Evolutionary conservation across 2,113 vertebrate species (phyloP).

Genomic region (Parus major): DNA sequence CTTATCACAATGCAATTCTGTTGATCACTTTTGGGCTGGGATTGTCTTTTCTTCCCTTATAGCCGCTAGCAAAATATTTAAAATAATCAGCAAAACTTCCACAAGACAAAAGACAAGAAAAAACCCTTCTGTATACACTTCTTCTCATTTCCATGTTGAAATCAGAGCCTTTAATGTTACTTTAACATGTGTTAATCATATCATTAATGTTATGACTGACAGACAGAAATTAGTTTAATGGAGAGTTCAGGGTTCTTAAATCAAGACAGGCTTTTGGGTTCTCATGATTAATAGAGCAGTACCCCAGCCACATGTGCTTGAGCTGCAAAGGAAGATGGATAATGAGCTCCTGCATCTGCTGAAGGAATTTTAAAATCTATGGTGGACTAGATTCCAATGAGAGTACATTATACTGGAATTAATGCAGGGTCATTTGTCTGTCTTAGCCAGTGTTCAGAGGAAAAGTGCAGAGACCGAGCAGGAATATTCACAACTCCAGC

Average conservation of each 20-base stretch:
- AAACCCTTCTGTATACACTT: neutral
- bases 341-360: neutral
- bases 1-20: neutral
- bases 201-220: constrained; percentile 39
- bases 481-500: neutral
- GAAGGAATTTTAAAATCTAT: constrained; percentile 28
- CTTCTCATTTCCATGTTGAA: neutral
- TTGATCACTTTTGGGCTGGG: neutral
- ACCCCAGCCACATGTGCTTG: neutral
- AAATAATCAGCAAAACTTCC: neutral
- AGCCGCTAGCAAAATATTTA: neutral
- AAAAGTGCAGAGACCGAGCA: neutral
- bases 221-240: constrained; percentile 43
- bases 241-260: constrained; percentile 57
- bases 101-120: neutral
- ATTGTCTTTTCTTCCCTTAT: neutral
- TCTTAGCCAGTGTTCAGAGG: neutral
- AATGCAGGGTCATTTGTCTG: neutral
- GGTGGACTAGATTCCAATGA: neutral
- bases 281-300: constrained; percentile 42
- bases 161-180: neutral
- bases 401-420: neutral
- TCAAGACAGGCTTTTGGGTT: constrained; percentile 51
- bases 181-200: constrained; percentile 17
- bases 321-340: constrained; percentile 11